A percentile compares a stretch with the other conserved stretches of the same genome.
Conservation (phyloP, 2,888 invertebrate genomes). For the Drosophila maculinotata region DNA sequence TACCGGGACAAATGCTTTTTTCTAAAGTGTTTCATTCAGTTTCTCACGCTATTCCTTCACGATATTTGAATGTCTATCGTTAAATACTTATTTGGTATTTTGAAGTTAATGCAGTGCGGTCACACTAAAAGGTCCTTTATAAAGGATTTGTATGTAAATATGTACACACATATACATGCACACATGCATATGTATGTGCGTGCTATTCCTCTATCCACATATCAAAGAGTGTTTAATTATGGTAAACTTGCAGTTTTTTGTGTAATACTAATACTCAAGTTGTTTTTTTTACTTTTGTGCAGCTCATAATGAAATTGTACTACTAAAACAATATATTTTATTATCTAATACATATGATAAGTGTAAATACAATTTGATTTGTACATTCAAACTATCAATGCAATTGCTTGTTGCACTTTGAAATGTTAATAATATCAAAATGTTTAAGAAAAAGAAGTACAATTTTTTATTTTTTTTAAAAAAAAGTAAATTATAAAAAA, state of each 20-base stretch:
- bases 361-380: too few species aligned
- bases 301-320: neutral
- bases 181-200: neutral
- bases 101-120: neutral
- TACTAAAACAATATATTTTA: neutral
- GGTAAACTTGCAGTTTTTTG: neutral
- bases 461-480: too few species aligned
- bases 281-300: neutral
- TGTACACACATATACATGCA: neutral
- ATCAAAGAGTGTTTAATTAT: neutral
- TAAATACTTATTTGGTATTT: neutral
- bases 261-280: neutral
- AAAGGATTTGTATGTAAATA: conserved; percentile 2
- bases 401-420: too few species aligned
- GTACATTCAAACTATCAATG: too few species aligned
- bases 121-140: conserved; percentile 1
- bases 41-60: neutral
- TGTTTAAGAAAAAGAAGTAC: too few species aligned
- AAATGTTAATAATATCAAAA: too few species aligned
- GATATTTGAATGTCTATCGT: neutral
- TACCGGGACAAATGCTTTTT: neutral
- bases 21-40: neutral
- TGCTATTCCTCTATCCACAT: neutral
- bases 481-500: too few species aligned
- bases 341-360: neutral